Conservation (phyloP, 1,140 invertebrate species). For the Parasteatoda tepidariorum region DNA sequence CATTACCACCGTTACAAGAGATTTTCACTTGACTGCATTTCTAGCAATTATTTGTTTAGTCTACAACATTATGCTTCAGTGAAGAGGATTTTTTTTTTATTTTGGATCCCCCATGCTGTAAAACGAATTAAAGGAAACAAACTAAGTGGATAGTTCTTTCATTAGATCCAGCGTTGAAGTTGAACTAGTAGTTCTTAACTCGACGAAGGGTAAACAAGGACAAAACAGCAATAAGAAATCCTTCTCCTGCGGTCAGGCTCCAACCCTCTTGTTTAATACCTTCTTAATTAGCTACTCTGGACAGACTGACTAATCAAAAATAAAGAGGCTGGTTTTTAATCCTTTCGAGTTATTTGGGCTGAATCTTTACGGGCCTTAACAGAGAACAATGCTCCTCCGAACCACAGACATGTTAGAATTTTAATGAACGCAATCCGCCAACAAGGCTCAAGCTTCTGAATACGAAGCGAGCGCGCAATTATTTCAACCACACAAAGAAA, state of each 20-base stretch:
- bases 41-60: background rate
- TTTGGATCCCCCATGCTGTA: background rate
- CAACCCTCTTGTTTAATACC: constrained; percentile 52
- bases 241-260: background rate
- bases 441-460: constrained; percentile 30
- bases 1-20: background rate
- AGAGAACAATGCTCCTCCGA: constrained; percentile 50
- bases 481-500: constrained; percentile 54
- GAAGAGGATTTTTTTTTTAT: background rate
- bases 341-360: constrained; percentile 40
- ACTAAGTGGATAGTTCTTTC: no score
- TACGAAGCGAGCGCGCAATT: constrained; percentile 38
- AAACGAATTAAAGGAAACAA: background rate
- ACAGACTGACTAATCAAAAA: constrained; percentile 57
- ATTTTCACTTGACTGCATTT: background rate
- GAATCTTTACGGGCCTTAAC: constrained; percentile 31
- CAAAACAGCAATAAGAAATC: constrained; percentile 7
- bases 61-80: background rate
- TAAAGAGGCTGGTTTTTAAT: constrained; percentile 57
- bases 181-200: background rate
- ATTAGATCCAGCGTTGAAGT: background rate
- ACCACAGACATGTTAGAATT: constrained; percentile 60
- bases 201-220: constrained; percentile 4
- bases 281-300: constrained; percentile 59
- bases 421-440: constrained; percentile 58